Percentiles rank a stretch among this genome's conserved stretches.
Conservation (phyloP, 2,113 vertebrate species). For the Upupa epops region DNA sequence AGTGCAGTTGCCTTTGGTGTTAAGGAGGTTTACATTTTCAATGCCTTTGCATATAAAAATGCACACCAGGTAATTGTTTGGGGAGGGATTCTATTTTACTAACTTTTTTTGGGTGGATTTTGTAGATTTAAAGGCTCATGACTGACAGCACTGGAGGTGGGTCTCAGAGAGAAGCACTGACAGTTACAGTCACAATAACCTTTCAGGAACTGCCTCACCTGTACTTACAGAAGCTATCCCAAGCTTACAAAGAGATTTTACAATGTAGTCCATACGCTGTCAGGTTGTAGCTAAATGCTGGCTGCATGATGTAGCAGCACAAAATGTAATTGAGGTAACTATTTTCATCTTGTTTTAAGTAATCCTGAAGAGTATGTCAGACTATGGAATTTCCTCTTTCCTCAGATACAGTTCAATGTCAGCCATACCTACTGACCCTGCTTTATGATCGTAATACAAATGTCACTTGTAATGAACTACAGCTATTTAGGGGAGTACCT, state of each 20-base stretch:
- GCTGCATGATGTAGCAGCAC: background rate
- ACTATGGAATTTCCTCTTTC: background rate
- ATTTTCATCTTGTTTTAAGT: background rate
- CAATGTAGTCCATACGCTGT: background rate
- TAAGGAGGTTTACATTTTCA: conserved; percentile 39
- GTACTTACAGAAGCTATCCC: background rate
- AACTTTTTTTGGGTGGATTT: background rate
- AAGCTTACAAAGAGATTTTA: background rate
- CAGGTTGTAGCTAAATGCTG: background rate
- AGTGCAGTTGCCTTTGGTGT: conserved; percentile 27
- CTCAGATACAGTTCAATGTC: background rate
- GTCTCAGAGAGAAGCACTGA: background rate
- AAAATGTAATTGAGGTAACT: background rate
- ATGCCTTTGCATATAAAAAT: conserved; percentile 4
- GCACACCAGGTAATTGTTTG: conserved; percentile 26
- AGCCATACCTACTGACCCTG: background rate
- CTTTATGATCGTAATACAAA: background rate
- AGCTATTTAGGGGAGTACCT: background rate
- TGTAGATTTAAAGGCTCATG: background rate
- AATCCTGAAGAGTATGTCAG: background rate
- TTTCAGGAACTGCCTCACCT: background rate
- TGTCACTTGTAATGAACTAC: background rate
- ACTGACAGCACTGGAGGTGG: background rate
- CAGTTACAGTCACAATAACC: background rate
- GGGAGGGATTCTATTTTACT: background rate